Base-by-base conservation (phyloP, 2,888 invertebrate species). In the Cheilosia urbana region DNA sequence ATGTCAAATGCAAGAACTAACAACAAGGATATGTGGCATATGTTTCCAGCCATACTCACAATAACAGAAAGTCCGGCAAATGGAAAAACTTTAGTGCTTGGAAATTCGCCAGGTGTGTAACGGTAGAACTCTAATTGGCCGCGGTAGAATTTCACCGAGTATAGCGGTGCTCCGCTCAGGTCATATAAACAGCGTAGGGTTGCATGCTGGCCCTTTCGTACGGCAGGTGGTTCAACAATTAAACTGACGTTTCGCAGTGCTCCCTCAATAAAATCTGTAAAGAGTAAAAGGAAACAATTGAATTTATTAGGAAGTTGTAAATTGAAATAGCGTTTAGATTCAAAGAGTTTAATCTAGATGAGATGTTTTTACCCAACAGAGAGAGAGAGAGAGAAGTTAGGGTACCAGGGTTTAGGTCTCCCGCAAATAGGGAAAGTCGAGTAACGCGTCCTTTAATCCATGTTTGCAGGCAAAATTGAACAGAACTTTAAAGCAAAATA, bases 61-160 rank as follows among this genome's bases (percentile, higher is more conserved):
- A 97, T 96, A 66, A 97, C 96, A 89, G 94, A 94, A 87, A 97
- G 95, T 87, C 96, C 96, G 15, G 94, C 93, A 87, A 95, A 93
- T 65, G 94, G 94, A 92, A 97, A 97, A 76, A 95, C 94, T 92
- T 96, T 96, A 6, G 94, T 95, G 57, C 94, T 93, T 5, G 96
- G 96, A n/a, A 92, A 92, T 89, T 96, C 96, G 89, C 94, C 94
- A 0, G 97, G 97, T 13, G 96, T 95, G 90, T 94, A 97, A 88
- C 97, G 94, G 93, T 96, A 97, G 93, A 97, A 97, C 93, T 97
- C 97, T 89, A 95, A 94, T 90, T 93, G 94, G 5, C 97, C 97
- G 75, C 97, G 94, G 93, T 97, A 97, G 96, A 97, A 97, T 93
- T 97, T 97, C 85, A 97, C 96, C 4, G 96, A 95, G 93, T 97